Base-by-base conservation (phyloP, 2,888 invertebrate genomes). In the Tinea pellionella region DNA sequence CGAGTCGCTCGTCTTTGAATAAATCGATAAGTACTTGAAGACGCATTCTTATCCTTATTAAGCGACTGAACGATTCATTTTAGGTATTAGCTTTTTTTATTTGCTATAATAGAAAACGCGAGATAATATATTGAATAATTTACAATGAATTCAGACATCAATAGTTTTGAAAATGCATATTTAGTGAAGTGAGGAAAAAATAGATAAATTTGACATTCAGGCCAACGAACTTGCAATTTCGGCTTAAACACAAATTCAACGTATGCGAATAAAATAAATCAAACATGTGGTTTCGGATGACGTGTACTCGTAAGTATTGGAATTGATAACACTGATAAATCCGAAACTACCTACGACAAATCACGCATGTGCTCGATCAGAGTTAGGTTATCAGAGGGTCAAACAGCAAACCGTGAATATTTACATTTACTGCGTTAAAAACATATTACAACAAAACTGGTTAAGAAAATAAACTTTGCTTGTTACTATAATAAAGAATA, bases 371-470 rank as follows among this genome's bases (percentile, higher is more conserved):
- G 55, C 12, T 19, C 55, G 55, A 11, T 13, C 42, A 16, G 47
- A 15, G 18, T 7, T 19, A 55, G 55, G 55, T 55, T 55, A 55
- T 55, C 55, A 18, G 24, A 55, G 55, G 55, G 55, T 55, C 29
- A 19, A 55, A 37, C 37, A n/a, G 37, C 55, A 47, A 47, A 47
- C 16, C 7, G 47, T 47, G 18, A 11, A 47, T 18, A 47, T 16
- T 18, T 18, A 47, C 16, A 47, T 47, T 47, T 15, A 2, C 15
- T 13, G 2, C 13, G 9, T 16, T 47, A 47, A 18, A 24, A 16
- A 18, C n/a, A 47, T n/a, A 2, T 47, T 47, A 16, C 2, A n/a
- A n/a, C n/a, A 16, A 47, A 47, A 47, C 47, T 16, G 47, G 13
- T 16, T n/a, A 47, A 47, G 47, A 47, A 47, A 47, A 47, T 47